Evolutionary conservation across 2,888 invertebrate species (phyloP), one percentile per base, ranked within the genome.

Genomic region (Argynnis bischoffii): DNA sequence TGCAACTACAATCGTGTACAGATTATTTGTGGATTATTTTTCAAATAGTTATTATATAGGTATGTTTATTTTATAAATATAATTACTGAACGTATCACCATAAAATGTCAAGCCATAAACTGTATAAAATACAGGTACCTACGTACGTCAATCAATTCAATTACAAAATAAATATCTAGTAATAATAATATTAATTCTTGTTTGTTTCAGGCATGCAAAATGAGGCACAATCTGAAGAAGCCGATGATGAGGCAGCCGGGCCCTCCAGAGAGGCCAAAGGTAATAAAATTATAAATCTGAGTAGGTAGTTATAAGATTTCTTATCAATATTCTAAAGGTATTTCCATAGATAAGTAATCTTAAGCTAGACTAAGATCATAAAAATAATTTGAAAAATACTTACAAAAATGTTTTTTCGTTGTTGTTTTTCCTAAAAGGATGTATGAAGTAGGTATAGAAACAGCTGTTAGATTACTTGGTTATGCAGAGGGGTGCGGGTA

Each of bases 211-310:
- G 73, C 26, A 74, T 63, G 72, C 72, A 66, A 69, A 69, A 72
- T 71, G 73, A 55, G 35, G 63, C 66, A 41, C 64, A 68, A 63
- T 60, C 64, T 26, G 69, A 69, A 47, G 67, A 71, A 55, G 61
- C 64, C 47, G 66, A 50, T 50, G 59, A 69, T 64, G 70, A 70
- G 66, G 56, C 68, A 35, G 69, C 73, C 51, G 74, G 74, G 21
- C 71, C 74, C 46, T 75, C 74, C 16, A 57, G 64, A 50, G 64
- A 47, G n/a, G 26, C 64, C 51, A 73, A 75, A 72, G 71, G 74
- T 72, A 69, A 53, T 51, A 18, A 18, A 18, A 18, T 18, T 18
- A 18, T 18, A 41, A 41, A 35, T 14, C n/a, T 48, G 14, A 46
- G 18, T 48, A 26, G 11, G 6, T n/a, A 47, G 8, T 8, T 41